Conservation (phyloP, 2,113 vertebrate genomes). For the Cygnus buccinator region DNA sequence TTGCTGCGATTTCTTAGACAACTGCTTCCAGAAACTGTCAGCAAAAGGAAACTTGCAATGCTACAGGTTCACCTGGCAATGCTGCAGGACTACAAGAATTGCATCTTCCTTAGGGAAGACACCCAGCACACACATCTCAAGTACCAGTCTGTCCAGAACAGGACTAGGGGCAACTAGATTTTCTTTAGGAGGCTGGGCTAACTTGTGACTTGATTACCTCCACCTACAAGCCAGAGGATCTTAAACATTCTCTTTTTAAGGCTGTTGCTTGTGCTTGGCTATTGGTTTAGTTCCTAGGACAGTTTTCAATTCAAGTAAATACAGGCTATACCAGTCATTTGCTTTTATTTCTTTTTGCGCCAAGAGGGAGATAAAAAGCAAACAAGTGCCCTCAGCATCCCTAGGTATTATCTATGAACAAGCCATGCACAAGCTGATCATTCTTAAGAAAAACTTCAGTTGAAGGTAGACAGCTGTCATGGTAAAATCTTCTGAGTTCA, state of each 20-base stretch:
- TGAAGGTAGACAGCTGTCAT: neutral
- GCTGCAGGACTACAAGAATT: neutral
- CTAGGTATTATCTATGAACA: neutral
- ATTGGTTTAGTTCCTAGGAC: slow-evolving; percentile 10
- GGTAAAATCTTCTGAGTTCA: neutral
- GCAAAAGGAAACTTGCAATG: neutral
- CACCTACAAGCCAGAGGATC: neutral
- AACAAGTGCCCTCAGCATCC: neutral
- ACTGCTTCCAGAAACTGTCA: neutral
- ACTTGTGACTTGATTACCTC: neutral
- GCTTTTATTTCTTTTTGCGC: neutral
- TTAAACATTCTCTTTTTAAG: neutral
- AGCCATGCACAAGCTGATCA: neutral
- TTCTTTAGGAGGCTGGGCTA: neutral
- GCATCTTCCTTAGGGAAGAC: neutral
- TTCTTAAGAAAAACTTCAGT: neutral
- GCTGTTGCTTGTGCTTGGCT: neutral
- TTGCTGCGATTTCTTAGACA: neutral
- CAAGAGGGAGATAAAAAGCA: neutral
- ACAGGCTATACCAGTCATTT: neutral
- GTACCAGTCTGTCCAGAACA: neutral
- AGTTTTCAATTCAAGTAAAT: slow-evolving; percentile 23
- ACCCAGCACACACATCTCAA: neutral
- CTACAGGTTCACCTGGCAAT: neutral
- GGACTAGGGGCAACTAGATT: neutral